A percentile compares a stretch with the other conserved stretches of the same genome.
These are phyloP conservation scores for Philonicus albiceps DNA, from an alignment of 2,888 invertebrate species.

Conservation along the genomic window DNA sequence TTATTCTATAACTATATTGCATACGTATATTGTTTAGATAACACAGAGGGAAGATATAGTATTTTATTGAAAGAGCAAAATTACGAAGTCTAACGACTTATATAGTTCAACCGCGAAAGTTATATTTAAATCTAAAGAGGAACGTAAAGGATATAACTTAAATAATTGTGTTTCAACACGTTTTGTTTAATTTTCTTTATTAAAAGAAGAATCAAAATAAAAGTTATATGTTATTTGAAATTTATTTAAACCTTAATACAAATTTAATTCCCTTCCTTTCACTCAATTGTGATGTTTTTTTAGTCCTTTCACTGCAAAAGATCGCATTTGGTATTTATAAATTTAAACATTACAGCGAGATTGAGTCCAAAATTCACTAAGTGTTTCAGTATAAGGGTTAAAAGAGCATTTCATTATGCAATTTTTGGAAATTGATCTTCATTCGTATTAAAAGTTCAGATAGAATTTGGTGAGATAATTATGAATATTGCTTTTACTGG, in stretches of 20 bases:
- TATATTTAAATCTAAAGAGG: conserved; percentile 17
- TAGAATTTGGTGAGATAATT: no score
- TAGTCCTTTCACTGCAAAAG: no score
- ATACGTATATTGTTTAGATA: conserved; percentile 14
- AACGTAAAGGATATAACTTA: neutral
- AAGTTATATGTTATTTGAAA: conserved; percentile 12
- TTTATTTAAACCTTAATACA: neutral
- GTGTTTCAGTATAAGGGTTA: no score
- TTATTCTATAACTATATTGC: conserved; percentile 25
- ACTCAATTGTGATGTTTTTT: no score
- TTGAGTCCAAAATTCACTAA: no score
- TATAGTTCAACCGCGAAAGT: conserved; percentile 16
- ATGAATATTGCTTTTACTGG: no score
- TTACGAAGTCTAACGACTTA: neutral
- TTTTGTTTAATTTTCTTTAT: conserved; percentile 32
- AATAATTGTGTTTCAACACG: conserved; percentile 14
- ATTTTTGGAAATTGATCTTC: no score
- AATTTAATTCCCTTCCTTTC: neutral
- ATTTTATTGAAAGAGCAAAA: conserved; percentile 27
- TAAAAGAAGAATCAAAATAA: conserved; percentile 23
- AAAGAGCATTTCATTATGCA: no score
- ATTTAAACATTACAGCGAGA: no score
- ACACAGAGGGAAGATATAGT: conserved; percentile 23
- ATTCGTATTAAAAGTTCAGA: no score
- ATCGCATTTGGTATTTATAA: no score